phyloP scores from a whole-genome alignment of 2,113 vertebrate species.

The Otus sunia region DNA sequence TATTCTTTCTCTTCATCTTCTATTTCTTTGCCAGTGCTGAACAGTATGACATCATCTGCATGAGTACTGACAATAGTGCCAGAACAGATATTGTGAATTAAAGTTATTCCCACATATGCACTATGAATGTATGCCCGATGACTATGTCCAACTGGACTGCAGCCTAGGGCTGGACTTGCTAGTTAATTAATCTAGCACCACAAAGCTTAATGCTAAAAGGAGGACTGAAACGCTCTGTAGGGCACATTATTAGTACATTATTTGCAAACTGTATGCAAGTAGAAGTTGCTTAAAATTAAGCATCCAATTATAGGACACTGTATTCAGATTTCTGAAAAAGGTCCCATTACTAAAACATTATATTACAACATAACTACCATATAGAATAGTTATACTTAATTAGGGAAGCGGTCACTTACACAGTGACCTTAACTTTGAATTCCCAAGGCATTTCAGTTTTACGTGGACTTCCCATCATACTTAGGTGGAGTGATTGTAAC shows the following conservation, averaged over 20 bases:
- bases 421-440: neutral
- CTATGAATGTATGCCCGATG: neutral
- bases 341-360: rapidly evolving
- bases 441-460: neutral
- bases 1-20: neutral
- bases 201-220: neutral
- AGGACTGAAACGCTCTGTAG: neutral
- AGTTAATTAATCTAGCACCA: neutral
- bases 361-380: neutral
- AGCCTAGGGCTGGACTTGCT: neutral
- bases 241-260: neutral
- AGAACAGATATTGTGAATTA: neutral
- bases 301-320: neutral
- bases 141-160: neutral
- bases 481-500: neutral
- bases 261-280: neutral
- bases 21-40: neutral
- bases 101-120: neutral
- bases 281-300: neutral
- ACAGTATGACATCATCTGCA: neutral
- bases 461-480: neutral
- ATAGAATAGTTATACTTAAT: neutral
- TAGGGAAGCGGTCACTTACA: neutral
- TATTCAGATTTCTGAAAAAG: neutral
- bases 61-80: neutral